Percentiles rank a stretch among this genome's conserved stretches.
Evolutionary conservation across 2,113 vertebrate genomes (phyloP).

Genomic region (Alaudala cheleensis): DNA sequence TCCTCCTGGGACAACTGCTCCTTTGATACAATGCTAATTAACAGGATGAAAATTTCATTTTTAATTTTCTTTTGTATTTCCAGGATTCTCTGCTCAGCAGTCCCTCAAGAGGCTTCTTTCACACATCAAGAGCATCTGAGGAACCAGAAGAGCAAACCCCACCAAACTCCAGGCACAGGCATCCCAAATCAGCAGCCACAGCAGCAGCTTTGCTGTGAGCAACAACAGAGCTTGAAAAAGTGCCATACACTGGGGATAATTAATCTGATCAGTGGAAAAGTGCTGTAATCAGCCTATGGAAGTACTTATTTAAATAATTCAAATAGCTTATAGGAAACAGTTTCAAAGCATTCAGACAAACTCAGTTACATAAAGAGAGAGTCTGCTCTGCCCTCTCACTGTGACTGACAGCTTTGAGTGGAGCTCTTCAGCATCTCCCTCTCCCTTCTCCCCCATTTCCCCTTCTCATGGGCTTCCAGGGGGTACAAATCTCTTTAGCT

Average conservation of each 20-base stretch:
- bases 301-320: constrained; percentile 49
- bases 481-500: background rate
- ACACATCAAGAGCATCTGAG: background rate
- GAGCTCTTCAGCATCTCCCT: background rate
- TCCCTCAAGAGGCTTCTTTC: constrained; percentile 12
- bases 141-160: background rate
- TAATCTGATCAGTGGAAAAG: constrained; percentile 33
- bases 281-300: constrained; percentile 14
- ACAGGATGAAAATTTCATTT: constrained; percentile 25
- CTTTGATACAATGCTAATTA: constrained; percentile 53
- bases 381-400: background rate
- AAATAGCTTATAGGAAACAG: constrained; percentile 29
- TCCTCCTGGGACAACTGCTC: background rate
- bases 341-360: constrained; percentile 36
- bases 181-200: background rate
- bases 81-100: background rate
- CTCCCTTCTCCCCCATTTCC: background rate
- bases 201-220: constrained; percentile 8
- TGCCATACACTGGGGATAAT: constrained; percentile 10
- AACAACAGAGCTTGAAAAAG: background rate
- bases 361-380: background rate
- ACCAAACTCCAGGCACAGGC: background rate
- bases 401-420: constrained; percentile 2
- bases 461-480: background rate
- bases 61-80: constrained; percentile 39